Evolutionary conservation across 2,888 invertebrate genomes (phyloP).

Genomic region (Colostygia pectinataria): DNA sequence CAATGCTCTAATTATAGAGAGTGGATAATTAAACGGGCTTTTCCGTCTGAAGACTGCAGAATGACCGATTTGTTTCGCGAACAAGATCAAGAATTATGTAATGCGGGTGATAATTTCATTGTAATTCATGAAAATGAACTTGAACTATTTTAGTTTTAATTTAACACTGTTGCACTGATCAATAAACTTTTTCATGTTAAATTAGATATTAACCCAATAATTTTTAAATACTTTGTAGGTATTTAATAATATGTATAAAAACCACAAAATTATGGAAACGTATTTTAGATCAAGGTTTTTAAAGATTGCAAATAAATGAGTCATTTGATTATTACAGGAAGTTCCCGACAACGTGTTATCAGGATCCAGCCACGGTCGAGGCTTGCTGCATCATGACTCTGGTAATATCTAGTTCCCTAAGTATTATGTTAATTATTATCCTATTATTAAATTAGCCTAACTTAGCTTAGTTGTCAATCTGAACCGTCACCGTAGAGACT

Average conservation of each 20-base stretch:
- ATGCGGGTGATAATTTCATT: background rate
- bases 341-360: slow-evolving; percentile 62
- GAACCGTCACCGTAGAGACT: too few species aligned
- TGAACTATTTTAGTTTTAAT: too few species aligned
- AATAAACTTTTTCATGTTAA: too few species aligned
- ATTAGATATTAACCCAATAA: too few species aligned
- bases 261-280: background rate
- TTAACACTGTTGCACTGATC: too few species aligned
- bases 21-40: slow-evolving; percentile 26
- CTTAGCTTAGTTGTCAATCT: too few species aligned
- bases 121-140: background rate
- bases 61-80: slow-evolving; percentile 8
- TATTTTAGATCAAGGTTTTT: slow-evolving; percentile 11
- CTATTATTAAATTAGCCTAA: too few species aligned
- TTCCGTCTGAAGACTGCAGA: slow-evolving; percentile 16
- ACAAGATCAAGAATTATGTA: too few species aligned
- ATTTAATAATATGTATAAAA: too few species aligned
- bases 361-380: slow-evolving; percentile 61
- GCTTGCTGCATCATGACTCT: slow-evolving; percentile 57
- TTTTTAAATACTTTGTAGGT: background rate
- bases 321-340: slow-evolving; percentile 55
- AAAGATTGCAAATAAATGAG: slow-evolving; percentile 24
- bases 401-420: too few species aligned
- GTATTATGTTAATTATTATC: too few species aligned
- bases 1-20: slow-evolving; percentile 47